A percentile compares a stretch with the other conserved stretches of the same genome.
These are phyloP conservation scores for Drosophila repletoides DNA, from an alignment of 1,140 invertebrate genomes.

Conservation along the genomic window DNA sequence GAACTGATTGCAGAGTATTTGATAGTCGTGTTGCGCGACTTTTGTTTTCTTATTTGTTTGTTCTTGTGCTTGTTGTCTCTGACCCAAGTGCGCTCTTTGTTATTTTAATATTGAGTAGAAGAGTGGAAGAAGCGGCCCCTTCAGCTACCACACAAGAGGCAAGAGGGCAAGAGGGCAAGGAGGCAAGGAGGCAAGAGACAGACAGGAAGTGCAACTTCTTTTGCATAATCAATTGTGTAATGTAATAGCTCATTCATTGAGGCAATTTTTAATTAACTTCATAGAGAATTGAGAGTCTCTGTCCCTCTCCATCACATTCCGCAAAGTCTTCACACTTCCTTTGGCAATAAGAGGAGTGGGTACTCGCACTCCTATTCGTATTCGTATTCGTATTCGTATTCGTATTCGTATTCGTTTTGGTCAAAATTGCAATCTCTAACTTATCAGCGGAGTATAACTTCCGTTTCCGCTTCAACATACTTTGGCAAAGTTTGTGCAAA, in stretches of 20 bases:
- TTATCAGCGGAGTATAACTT: slow-evolving; percentile 47
- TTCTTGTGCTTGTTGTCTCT: slow-evolving; percentile 7
- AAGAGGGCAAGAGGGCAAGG: neutral
- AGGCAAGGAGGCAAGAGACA: neutral
- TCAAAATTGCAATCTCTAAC: slow-evolving; percentile 28
- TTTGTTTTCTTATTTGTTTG: slow-evolving; percentile 1
- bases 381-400: neutral
- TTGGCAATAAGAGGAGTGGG: too few relatives aligned
- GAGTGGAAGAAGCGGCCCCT: neutral
- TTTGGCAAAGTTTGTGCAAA: slow-evolving; percentile 58
- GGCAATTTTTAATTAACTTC: slow-evolving; percentile 48
- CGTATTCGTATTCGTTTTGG: slow-evolving; percentile 3
- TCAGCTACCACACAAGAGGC: neutral
- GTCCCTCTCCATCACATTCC: too few relatives aligned
- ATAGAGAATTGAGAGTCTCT: too few relatives aligned
- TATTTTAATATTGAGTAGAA: slow-evolving; percentile 41
- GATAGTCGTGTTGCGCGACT: too few relatives aligned
- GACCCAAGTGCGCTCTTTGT: slow-evolving; percentile 46
- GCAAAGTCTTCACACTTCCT: too few relatives aligned
- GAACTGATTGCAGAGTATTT: too few relatives aligned
- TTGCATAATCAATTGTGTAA: slow-evolving; percentile 52
- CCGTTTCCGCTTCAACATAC: slow-evolving; percentile 58
- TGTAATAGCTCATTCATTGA: slow-evolving; percentile 48
- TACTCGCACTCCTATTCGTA: neutral
- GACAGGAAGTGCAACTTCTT: slow-evolving; percentile 34